These are phyloP conservation scores for Maccullochella peelii DNA, from an alignment of 2,113 vertebrate species.

Conservation along the genomic window DNA sequence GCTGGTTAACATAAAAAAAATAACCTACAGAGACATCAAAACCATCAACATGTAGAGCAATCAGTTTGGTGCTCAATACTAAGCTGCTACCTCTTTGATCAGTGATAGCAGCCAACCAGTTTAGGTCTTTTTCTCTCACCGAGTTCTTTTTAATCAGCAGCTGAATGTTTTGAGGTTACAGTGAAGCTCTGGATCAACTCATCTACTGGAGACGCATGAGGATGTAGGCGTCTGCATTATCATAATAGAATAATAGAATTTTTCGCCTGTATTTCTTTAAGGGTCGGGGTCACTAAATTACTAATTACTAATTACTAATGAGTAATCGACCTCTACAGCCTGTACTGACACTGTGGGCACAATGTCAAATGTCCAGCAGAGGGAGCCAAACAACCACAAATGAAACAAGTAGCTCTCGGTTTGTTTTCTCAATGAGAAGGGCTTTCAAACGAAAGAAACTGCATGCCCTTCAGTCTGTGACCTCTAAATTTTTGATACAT, in stretches of 20 bases:
- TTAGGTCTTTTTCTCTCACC: not conserved
- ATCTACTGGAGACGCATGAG: not conserved
- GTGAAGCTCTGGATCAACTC: not conserved
- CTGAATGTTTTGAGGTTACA: not conserved
- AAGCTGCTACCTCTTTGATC: not conserved
- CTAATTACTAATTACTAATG: not conserved
- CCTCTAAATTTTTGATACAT: constrained; percentile 47
- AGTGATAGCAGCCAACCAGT: not conserved
- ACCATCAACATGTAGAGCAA: not conserved
- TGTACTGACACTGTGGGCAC: not conserved
- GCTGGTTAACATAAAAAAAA: not conserved
- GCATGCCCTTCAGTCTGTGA: constrained; percentile 44
- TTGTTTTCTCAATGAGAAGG: constrained; percentile 54
- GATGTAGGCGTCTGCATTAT: not conserved
- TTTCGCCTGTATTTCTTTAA: not conserved
- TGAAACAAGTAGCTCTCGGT: not conserved
- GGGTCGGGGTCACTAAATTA: not conserved
- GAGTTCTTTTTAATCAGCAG: not conserved
- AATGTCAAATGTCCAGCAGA: constrained; percentile 59
- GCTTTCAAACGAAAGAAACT: constrained; percentile 31
- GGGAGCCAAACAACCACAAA: constrained; percentile 59
- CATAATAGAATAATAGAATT: not conserved
- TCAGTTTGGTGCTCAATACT: not conserved
- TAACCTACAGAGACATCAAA: not conserved
- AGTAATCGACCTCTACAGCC: not conserved